Base-by-base conservation (phyloP, 2,113 vertebrate species). In the Fulica atra region DNA sequence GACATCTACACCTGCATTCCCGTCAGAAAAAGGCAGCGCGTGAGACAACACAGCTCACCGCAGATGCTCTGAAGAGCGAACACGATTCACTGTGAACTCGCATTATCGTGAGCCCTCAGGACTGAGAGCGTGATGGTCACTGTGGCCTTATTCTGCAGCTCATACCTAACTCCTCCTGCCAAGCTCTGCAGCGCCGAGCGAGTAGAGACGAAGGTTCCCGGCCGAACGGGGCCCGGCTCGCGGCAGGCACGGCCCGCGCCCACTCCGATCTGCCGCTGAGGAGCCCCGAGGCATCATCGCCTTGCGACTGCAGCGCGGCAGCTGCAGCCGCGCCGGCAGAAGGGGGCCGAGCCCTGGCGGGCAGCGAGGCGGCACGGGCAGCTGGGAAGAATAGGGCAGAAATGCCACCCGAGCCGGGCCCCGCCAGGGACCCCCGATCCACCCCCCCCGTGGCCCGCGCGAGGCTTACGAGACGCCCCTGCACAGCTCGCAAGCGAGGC, bases 81-180 rank as follows among this genome's bases (percentile, higher is more conserved):
- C 11, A 12, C 12, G 25, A 21, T 2, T 35, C 36, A 2, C 19
- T 28, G 1, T 3, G 4, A 90, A 28, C 31, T 60, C 19, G 3
- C 38, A 3, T 16, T 48, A 12, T 35, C 10, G 1, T 14, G 11
- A 81, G 4, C 53, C 46, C 51, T 42, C 17, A 3, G 11, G 16
- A 17, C 3, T 2, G 9, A 13, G 81, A 28, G 6, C 16, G 6
- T 1, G 5, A 5, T 9, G 53, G 36, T 10, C 66, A 3, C 9
- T 5, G 3, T 5, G 31, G 21, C 13, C 77, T 40, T 0, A 3
- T 1, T 4, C 57, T 3, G 35, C 6, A 29, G 50, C 79, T 33
- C 23, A 13, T 4, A 59, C 31, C 6, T 1, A 50, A 16, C 79
- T 48, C 19, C 51, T 17, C 19, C 28, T 70, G 20, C 6, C 3